phyloP scores from a whole-genome alignment of 2,113 vertebrate species.

The Synodontis membranacea region DNA sequence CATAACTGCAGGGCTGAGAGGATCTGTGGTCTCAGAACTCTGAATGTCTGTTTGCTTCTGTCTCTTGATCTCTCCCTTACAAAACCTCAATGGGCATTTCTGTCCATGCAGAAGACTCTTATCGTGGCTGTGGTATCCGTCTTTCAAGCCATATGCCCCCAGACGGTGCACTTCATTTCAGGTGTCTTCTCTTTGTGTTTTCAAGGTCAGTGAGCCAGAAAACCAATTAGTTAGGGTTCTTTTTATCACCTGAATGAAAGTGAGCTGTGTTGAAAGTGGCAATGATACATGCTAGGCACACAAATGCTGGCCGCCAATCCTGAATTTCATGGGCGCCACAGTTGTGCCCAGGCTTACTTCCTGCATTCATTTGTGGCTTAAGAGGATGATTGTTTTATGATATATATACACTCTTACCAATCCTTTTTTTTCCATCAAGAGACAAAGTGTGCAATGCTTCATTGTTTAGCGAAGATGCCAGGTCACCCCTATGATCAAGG shows the following conservation, averaged over 20 bases:
- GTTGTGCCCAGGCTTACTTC: constrained; percentile 4
- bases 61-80: constrained; percentile 16
- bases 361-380: neutral
- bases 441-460: neutral
- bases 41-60: constrained; percentile 1
- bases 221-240: constrained; percentile 60
- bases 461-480: constrained; percentile 21
- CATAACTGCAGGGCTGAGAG: constrained; percentile 31
- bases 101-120: constrained; percentile 49
- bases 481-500: constrained; percentile 9
- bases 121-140: constrained; percentile 38
- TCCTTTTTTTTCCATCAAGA: neutral
- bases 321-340: constrained; percentile 3
- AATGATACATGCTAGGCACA: constrained; percentile 40
- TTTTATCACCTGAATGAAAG: constrained; percentile 58
- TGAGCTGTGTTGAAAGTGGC: constrained; percentile 47
- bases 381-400: neutral
- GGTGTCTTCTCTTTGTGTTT: constrained; percentile 52
- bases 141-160: constrained; percentile 45
- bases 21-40: constrained; percentile 1
- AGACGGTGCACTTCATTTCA: constrained; percentile 56
- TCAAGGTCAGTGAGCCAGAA: constrained; percentile 68
- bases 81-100: constrained; percentile 34
- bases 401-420: neutral
- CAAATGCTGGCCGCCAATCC: constrained; percentile 27